Base-by-base conservation (phyloP, 2,797 vertebrate genomes). In the Rhynchonycteris naso region DNA sequence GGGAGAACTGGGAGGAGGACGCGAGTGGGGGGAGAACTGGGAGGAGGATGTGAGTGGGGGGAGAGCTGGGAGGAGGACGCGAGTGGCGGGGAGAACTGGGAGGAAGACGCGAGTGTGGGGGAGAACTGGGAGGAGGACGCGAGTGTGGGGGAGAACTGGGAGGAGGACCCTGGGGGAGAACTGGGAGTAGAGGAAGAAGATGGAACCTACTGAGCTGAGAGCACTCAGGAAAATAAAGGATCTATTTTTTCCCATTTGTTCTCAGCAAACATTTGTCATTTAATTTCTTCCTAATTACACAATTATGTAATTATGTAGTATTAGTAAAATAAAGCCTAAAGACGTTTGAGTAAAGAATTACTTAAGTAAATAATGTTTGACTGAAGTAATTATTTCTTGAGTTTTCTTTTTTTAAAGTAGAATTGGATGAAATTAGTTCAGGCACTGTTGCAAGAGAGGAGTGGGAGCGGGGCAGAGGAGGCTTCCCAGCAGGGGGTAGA, bases 251-350 rank as follows among this genome's bases (percentile, higher is more conserved):
- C 74, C 80, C 95, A 85, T 96, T 97, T 96, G 93, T 97, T 98
- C 96, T 81, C 61, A 86, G 96, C 83, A 96, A 97, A 96, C 96
- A 68, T 97, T 98, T 97, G 95, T 97, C 96, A 92, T 97, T 97
- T 92, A 94, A 94, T 97, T 93, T 96, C 97, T 97, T 92, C 84
- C 96, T 98, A 98, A 98, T 98, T 97, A 97, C 95, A 95, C 97
- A 97, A 96, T 98, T 97, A 97, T 97, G n/a, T 96, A 97, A 98
- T 98, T 95, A 97, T 96, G 47, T 56, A 97, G 97, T 97, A 98
- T 98, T 97, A 98, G 98, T 85, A 97, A 98, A 98, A 97, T 97
- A 98, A 98, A 98, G 97, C 97, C 97, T 95, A 97, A 98, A 98
- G 98, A 98, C 93, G 95, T 97, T 98, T 97, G 97, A 86, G 95